These are phyloP conservation scores for Vicugna pacos DNA, from an alignment of 2,113 vertebrate species.

Conservation along the genomic window DNA sequence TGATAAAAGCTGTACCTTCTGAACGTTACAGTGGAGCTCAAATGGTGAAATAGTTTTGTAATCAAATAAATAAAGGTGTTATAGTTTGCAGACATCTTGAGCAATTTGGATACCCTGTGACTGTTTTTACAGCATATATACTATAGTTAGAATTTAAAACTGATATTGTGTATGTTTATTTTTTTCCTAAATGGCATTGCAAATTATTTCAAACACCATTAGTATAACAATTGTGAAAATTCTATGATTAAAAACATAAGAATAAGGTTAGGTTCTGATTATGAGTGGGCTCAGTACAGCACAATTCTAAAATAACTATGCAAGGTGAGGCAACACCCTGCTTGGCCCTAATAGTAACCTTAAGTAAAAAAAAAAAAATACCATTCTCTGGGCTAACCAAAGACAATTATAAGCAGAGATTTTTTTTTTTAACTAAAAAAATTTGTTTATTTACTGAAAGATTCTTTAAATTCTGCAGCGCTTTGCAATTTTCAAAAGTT, in stretches of 20 bases:
- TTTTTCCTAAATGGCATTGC: background rate
- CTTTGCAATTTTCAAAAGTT: too few relatives aligned
- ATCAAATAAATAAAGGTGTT: background rate
- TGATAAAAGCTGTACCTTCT: background rate
- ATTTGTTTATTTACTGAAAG: too few relatives aligned
- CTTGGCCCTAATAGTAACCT: background rate
- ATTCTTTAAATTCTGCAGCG: too few relatives aligned
- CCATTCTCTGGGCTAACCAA: background rate
- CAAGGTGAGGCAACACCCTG: background rate
- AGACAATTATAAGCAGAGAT: background rate
- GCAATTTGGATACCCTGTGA: background rate
- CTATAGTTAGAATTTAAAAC: slow-evolving; percentile 29
- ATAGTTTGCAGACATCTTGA: background rate
- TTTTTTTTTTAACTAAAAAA: background rate
- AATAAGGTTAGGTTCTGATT: slow-evolving; percentile 38
- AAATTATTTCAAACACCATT: background rate
- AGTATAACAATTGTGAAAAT: background rate
- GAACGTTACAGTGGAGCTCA: background rate
- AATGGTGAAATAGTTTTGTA: background rate
- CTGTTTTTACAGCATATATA: background rate
- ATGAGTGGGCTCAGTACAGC: background rate
- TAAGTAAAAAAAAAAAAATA: background rate
- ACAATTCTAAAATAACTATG: background rate
- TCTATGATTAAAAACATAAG: background rate
- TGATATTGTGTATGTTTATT: background rate